Base-by-base conservation (phyloP, 2,113 vertebrate genomes). In the Leptosomus discolor region DNA sequence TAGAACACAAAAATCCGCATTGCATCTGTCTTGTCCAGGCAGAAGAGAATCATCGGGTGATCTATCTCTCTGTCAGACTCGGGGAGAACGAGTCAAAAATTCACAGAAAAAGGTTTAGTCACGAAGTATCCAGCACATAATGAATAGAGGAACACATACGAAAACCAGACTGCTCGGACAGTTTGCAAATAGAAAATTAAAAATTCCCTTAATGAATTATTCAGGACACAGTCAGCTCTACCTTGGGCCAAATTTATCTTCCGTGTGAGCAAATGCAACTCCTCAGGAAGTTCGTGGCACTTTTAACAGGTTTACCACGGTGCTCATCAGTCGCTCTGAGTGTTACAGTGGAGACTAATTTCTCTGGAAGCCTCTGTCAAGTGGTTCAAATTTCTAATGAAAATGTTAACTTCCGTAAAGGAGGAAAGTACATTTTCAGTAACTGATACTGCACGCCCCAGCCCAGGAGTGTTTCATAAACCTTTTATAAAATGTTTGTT, bases 381-480 rank as follows among this genome's bases (percentile, higher is more conserved):
- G 34, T 14, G 71, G 29, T 20, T 96, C 90, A 10, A 14, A 80
- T 91, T 75, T 85, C 92, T 85, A 61, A 82, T 41, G 71, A 75
- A 90, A 94, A 24, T 16, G 39, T 54, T 71, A 48, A 63, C 82
- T 91, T 87, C 81, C 63, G 50, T 53, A 68, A 45, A 71, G 29
- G 39, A 75, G 43, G 37, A 73, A 57, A 75, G 73, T 43, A 65
- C 48, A 8, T 34, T 94, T 91, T 93, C 8, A 4, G 63, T 39
- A 11, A 37, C 5, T 12, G 17, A 17, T n/a, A 32, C 1, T 1
- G 8, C 41, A 19, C 0, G 0, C 14, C 23, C 34, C 41, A 60
- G 29, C 48, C 37, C 68, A 29, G 12, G 32, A 60, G 11, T 39
- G 32, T 60, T 78, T 67, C 36, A 46, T 22, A 56, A 88, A 51